Base-by-base conservation (phyloP, 2,888 invertebrate genomes). In the Andrena trimmerana region DNA sequence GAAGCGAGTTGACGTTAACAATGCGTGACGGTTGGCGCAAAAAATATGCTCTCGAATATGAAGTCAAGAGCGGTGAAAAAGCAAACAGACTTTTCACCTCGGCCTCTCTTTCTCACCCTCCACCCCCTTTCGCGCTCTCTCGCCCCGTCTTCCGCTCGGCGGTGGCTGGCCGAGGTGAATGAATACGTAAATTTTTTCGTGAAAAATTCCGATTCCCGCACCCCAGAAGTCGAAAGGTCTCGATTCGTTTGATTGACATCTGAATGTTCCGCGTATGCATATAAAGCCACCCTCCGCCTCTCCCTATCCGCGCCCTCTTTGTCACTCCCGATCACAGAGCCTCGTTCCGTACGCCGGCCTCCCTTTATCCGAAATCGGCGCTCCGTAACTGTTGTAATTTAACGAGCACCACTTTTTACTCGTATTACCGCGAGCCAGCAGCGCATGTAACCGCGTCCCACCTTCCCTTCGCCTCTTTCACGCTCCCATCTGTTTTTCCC, bases 231-330 rank as follows among this genome's bases (percentile, higher is more conserved):
- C 81, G 84, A 81, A 88, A 81, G 81, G 81, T 81, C 78, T 79
- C 82, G 84, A 85, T 76, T 57, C 69, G 76, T 57, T 57, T 91
- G 91, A 91, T 92, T 91, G 91, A 91, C 91, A 88, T 77, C 81
- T 91, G 88, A 91, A 92, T 91, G 91, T 89, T 88, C 42, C 90
- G 87, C 85, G 91, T 90, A 91, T 91, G 90, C 92, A 92, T 92
- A 92, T 89, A 90, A 87, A 86, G 77, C 83, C 87, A 76, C 88
- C 82, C 87, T 42, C 79, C 74, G 73, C 76, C 78, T 69, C 73
- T 36, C 27, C 20, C 20, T 62, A 20, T 27, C 60, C 29, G 54
- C 62, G 1, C 42, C 27, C 20, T 71, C 70, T 48, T 24, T 27
- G 20, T 65, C 74, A n/a, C 66, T 59, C 69, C 8, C 29, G 57